Base-by-base conservation (phyloP, 2,113 vertebrate genomes). In the Eubucco bourcierii region DNA sequence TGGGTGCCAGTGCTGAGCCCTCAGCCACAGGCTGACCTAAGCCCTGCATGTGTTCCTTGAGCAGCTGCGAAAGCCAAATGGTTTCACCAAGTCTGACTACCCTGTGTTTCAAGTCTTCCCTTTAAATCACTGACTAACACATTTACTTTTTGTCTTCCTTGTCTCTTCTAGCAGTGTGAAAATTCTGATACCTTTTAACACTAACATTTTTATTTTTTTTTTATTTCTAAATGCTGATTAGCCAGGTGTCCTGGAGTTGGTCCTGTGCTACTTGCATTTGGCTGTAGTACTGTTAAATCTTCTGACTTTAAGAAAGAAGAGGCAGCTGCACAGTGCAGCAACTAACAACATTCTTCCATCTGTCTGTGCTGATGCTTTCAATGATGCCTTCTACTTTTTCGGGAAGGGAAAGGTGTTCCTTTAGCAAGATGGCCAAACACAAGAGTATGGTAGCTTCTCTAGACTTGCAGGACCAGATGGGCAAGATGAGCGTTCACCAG, bases 11-110 rank as follows among this genome's bases (percentile, higher is more conserved):
- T 13, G 41, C 39, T 3, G 10, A 84, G 67, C 55, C 65, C 0
- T 0, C 12, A 50, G 6, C 53, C 0, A 0, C 50, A 65, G 44
- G 12, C 70, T 55, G 74, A 33, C 71, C 53, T 0, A 0, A 84
- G 47, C 71, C n/a, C 50, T 23, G 24, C 1, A 1, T n/a, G 44
- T 16, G 6, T 60, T 77, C 65, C 27, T 84, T 6, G 1, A 82
- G 64, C 78, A 82, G 37, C 71, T 88, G 74, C 1, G 2, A 63
- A 79, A 87, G 28, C 56, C 78, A 70, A 46, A 46, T 75, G 74
- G 12, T 72, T 78, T 87, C 59, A 23, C 34, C n/a, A 11, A n/a
- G 33, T 63, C 67, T 63, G 31, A 17, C 59, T 83, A 59, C 41
- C 41, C 25, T 75, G 21, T 78, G 55, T 23, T 91, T 31, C 11